Percentiles rank a stretch among this genome's conserved stretches.
Evolutionary conservation across 2,797 vertebrate genomes (phyloP).

Genomic region (Tragopan temminckii): DNA sequence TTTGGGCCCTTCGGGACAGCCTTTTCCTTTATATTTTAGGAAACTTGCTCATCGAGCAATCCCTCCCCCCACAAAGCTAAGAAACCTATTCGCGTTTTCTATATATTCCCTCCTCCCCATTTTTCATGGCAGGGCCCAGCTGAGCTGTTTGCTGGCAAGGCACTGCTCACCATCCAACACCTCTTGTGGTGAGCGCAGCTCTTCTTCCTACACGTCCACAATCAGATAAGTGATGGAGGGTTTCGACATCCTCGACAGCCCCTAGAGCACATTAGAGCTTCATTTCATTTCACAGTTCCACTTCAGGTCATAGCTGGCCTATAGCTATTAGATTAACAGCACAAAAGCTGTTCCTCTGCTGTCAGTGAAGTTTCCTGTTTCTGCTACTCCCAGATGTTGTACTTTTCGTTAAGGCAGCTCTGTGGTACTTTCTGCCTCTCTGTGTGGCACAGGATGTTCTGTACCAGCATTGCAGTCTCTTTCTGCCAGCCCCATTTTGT

Average conservation of each 20-base stretch:
- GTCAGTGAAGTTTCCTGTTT: not conserved
- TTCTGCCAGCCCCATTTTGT: not conserved
- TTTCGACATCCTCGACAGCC: not conserved
- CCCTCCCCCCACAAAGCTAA: not conserved
- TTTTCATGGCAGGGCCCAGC: constrained; percentile 50
- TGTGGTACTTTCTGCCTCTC: not conserved
- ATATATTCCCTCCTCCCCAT: not conserved
- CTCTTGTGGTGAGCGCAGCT: not conserved
- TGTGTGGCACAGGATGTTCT: not conserved
- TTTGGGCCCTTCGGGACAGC: not conserved
- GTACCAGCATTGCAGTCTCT: rapidly evolving
- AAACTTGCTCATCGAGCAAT: not conserved
- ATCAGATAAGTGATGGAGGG: not conserved
- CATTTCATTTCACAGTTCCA: not conserved
- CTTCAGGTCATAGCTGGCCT: not conserved
- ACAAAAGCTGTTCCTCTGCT: not conserved
- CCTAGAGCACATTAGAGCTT: not conserved
- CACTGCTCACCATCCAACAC: not conserved
- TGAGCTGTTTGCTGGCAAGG: constrained; percentile 56
- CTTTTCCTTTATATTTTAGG: not conserved
- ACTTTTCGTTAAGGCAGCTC: not conserved
- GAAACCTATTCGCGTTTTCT: not conserved
- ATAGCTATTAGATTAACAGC: not conserved
- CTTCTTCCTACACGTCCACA: not conserved
- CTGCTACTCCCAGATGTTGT: not conserved